Conservation (phyloP, 2,888 invertebrate species). For the Augochlorella aurata region DNA sequence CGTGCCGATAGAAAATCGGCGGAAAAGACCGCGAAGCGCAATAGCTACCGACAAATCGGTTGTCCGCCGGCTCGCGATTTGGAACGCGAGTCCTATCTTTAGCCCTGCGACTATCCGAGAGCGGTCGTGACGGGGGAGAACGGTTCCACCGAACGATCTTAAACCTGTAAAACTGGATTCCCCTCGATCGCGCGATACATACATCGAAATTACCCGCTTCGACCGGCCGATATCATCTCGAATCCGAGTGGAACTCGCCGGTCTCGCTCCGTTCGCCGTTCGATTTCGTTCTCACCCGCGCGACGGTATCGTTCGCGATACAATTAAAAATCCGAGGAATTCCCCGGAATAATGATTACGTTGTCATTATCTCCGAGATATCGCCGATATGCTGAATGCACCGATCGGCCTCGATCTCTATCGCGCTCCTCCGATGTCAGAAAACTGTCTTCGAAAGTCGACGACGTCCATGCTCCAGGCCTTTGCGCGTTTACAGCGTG, state of each 20-base stretch:
- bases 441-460: background rate
- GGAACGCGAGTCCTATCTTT: constrained; percentile 49
- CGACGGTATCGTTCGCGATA: background rate
- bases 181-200: constrained; percentile 54
- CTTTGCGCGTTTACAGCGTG: no score
- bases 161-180: constrained; percentile 73
- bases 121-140: constrained; percentile 49
- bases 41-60: background rate
- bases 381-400: background rate
- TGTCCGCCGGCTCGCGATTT: constrained; percentile 7
- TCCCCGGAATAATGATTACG: background rate
- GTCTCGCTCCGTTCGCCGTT: constrained; percentile 28
- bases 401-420: background rate
- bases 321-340: background rate
- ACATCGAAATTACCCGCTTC: constrained; percentile 56
- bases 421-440: background rate
- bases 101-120: constrained; percentile 41
- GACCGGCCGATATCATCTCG: constrained; percentile 48
- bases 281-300: constrained; percentile 47
- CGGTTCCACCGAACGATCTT: constrained; percentile 57
- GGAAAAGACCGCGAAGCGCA: no score
- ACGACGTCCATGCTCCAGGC: background rate
- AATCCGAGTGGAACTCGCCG: constrained; percentile 24
- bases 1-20: no score
- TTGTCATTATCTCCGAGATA: background rate